Evolutionary conservation across 1,140 invertebrate genomes (phyloP), one percentile per base, ranked within the genome.

Genomic region (Drosophila jambulina): DNA sequence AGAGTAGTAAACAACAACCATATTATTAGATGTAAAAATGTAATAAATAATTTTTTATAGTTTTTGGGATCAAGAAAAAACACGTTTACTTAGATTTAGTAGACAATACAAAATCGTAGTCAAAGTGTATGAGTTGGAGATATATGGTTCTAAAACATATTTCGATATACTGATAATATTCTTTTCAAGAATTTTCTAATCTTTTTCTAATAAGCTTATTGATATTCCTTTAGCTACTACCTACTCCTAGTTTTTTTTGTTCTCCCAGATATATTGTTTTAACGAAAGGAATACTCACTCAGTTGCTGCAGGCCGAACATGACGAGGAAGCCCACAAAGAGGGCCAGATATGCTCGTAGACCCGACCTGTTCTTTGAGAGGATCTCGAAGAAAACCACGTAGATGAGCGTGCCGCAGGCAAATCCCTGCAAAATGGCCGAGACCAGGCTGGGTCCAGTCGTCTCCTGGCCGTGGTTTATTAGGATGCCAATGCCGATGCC

Each of bases 301-400:
- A 95, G 84, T 71, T 96, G 93, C 87, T 96, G 95, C 49, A 97
- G 93, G 58, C 95, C 95, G 69, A 97, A 95, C 96, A 97, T 97
- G 56, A 96, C 92, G 68, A 94, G 93, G 92, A 97, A 97, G 63
- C 97, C 97, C 36, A 95, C 80, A 32, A 97, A 88, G 29, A 97
- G 95, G 4, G 96, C 95, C 4, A 95, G 60, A 63, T 96, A 94
- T 82, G 97, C 96, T 3, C 95, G 86, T 23, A 97, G 93, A 5
- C 97, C 96, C 23, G 95, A 95, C 43, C 96, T 94, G 85, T 97
- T 96, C 60, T 96, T 94, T 40, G 96, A 96, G 53, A 98, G 94
- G 29, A 98, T 97, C 93, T 98, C 97, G 91, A 98, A 98, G 94
- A 98, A 98, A 3, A 98, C 97, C 38, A 98, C 97, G 91, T 98